Evolutionary conservation across 2,888 invertebrate genomes (phyloP).

Genomic region (Leptogaster cylindrica): DNA sequence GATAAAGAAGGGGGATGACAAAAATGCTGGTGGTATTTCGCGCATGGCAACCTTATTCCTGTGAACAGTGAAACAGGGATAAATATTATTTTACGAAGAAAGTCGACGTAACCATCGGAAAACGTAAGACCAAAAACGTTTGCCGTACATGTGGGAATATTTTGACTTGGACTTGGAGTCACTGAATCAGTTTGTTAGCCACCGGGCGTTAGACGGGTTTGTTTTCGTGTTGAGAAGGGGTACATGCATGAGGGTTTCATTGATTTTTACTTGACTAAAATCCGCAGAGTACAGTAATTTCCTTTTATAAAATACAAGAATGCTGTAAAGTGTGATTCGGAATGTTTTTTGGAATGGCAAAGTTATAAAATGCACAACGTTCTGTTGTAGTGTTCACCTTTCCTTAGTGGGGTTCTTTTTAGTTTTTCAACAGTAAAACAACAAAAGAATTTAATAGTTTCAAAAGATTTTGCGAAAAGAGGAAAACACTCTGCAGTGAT

Average conservation of each 20-base stretch:
- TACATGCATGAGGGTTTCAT: conserved; percentile 18
- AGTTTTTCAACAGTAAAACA: too few species aligned
- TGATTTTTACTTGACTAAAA: conserved; percentile 11
- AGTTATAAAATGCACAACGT: neutral
- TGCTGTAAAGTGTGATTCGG: neutral
- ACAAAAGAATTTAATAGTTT: neutral
- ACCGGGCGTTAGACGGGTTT: conserved; percentile 20
- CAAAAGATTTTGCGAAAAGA: neutral
- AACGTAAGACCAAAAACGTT: conserved; percentile 12
- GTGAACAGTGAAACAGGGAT: neutral
- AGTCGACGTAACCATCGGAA: neutral
- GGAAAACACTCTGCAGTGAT: conserved; percentile 8
- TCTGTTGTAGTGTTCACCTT: neutral
- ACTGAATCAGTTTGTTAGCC: conserved; percentile 17
- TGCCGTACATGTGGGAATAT: conserved; percentile 18
- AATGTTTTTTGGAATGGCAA: neutral
- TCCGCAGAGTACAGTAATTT: conserved; percentile 15
- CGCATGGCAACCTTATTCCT: conserved; percentile 23
- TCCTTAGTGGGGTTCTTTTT: too few species aligned
- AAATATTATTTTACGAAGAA: conserved; percentile 4
- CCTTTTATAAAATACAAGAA: neutral
- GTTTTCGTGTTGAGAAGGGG: neutral
- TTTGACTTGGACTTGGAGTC: conserved; percentile 3
- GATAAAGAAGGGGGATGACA: neutral
- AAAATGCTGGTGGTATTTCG: neutral